Base-by-base conservation (phyloP, 2,888 invertebrate species). In the Zhuqinia jingwanae region DNA sequence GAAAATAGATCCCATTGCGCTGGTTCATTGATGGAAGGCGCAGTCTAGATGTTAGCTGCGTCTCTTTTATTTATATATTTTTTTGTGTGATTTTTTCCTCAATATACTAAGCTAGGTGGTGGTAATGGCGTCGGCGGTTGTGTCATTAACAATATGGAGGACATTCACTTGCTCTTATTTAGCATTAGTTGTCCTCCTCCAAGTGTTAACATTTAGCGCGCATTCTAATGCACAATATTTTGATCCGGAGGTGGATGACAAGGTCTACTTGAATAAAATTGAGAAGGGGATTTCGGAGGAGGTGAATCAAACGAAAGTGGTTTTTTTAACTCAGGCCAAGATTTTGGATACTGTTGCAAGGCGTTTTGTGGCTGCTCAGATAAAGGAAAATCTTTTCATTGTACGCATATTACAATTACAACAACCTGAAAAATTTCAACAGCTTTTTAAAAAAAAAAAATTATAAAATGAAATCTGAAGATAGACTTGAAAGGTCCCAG, bases 351-450 rank as follows among this genome's bases (percentile, higher is more conserved):
- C 65, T 15, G 45, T 89, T 0, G 88, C 91, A 0, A 58, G 85
- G 27, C 77, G 88, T 42, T 91, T 89, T 85, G 90, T 90, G n/a
- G 90, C 89, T 3, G 90, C 91, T 0, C 89, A 89, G 78, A 20
- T 91, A 1, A 91, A 90, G 25, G 88, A 90, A 70, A 91, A 91
- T 80, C 80, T 91, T 17, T 91, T 91, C 65, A 88, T 87, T 80
- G 91, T 90, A 87, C 77, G 65, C 2, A 65, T 30, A 20, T 60
- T 58, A 53, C 2, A 68, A 73, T 45, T n/a, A n/a, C 17, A 60
- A 58, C 25, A 65, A 47, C n/a, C n/a, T n/a, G n/a, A n/a, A n/a
- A n/a, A n/a, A n/a, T n/a, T n/a, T n/a, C n/a, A n/a, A n/a, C n/a
- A n/a, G n/a, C n/a, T n/a, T n/a, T n/a, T n/a, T n/a, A n/a, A n/a